Evolutionary conservation across 1,140 invertebrate genomes (phyloP), one percentile per base, ranked within the genome.

Genomic region (Ceratoteleas bidentatus): DNA sequence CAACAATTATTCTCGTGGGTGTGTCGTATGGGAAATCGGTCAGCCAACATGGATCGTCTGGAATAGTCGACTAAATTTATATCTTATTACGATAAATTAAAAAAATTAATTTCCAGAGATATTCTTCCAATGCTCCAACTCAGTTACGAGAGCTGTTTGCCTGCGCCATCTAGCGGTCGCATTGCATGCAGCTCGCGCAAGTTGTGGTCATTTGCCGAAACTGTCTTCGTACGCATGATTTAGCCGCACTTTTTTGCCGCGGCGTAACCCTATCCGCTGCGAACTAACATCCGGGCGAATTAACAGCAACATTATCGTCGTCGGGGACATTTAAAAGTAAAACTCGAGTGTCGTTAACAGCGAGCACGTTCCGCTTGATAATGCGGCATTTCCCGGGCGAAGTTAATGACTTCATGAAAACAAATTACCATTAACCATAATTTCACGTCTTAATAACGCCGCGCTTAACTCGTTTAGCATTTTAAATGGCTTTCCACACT

Each of bases 341-440:
- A 53, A 53, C 50, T 53, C 32, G 16, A 24, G 15, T 9, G 15
- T 32, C 50, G n/a, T 53, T 53, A 53, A 53, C 50, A 3, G n/a
- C 50, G 15, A 49, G 13, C 14, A 15, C 47, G 7, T 32, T 24
- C 7, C 8, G 32, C 50, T 24, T 53, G 8, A 53, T 53, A 53
- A 53, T 53, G 50, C 50, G n/a, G 10, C 13, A 3, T 49, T 49
- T 11, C 14, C 13, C 13, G 14, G 6, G 13, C 47, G 11, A 15
- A 53, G 50, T 53, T 62, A 62, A 62, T 62, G 47, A 36, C 32
- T 62, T 36, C 32, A 62, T 62, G 24, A 49, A 62, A 50, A 50
- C 60, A 50, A 62, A 62, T 62, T 62, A 62, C 50, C 60, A 62
- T 62, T 62, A 49, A 60, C 57, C 16, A 47, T 47, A 47, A 62